These are phyloP conservation scores for Hirudinaria manillensis DNA, from an alignment of 2,888 invertebrate species.

Conservation along the genomic window DNA sequence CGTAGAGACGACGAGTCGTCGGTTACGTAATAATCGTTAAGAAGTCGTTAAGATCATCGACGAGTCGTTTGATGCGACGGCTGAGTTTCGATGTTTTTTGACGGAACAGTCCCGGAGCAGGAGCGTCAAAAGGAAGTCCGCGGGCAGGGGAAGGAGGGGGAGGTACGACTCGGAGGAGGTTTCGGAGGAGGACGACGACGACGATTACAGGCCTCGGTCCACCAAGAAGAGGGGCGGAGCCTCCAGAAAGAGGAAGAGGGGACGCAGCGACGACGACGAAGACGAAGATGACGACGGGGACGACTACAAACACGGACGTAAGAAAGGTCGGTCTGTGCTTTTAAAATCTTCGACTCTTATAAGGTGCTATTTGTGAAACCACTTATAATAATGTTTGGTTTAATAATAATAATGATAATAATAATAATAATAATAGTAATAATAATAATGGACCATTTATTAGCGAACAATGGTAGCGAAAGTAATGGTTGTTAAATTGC, in stretches of 20 bases:
- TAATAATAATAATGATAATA: too few species aligned
- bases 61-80: not conserved
- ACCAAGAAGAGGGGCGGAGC: slow-evolving; percentile 7
- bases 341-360: not conserved
- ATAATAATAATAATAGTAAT: too few species aligned
- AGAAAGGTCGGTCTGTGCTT: not conserved
- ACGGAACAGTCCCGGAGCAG: not conserved
- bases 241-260: slow-evolving; percentile 18
- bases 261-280: not conserved
- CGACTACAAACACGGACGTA: slow-evolving; percentile 13
- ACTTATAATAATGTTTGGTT: too few species aligned
- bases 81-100: not conserved
- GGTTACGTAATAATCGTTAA: not conserved
- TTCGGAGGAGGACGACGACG: slow-evolving; percentile 22
- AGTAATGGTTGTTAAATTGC: too few species aligned
- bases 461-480: too few species aligned
- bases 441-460: too few species aligned
- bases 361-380: not conserved
- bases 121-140: slow-evolving; percentile 7
- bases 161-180: slow-evolving; percentile 15
- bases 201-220: slow-evolving; percentile 19
- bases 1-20: not conserved
- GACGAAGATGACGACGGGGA: slow-evolving; percentile 5
- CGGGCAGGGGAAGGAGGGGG: not conserved
- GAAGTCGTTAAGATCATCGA: not conserved